Evolutionary conservation across 1,140 invertebrate genomes (phyloP).

Genomic region (Lanistes nyassanus): DNA sequence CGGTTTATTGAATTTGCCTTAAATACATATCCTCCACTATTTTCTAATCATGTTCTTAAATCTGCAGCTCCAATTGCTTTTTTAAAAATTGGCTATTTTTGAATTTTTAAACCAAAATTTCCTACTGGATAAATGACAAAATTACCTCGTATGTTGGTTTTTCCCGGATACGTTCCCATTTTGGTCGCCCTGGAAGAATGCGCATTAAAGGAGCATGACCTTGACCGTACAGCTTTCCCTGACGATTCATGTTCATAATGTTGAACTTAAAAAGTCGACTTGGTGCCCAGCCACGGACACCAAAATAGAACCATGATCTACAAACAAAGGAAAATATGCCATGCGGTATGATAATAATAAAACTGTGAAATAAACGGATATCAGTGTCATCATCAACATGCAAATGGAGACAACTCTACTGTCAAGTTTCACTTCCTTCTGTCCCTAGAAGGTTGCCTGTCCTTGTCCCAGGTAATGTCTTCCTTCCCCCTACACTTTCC

Average conservation of each 20-base stretch:
- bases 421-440: too few relatives aligned
- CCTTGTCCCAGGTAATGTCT: too few relatives aligned
- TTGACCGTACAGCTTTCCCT: conserved; percentile 90
- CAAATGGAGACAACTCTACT: too few relatives aligned
- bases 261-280: conserved; percentile 79
- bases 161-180: conserved; percentile 81
- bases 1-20: too few relatives aligned
- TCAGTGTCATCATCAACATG: too few relatives aligned
- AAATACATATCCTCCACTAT: too few relatives aligned
- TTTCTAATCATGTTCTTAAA: too few relatives aligned
- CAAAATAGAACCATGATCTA: conserved; percentile 94
- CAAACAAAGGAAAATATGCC: conserved; percentile 23
- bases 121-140: too few relatives aligned
- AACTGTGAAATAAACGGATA: not conserved
- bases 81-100: not conserved
- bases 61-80: too few relatives aligned
- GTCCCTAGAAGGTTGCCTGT: too few relatives aligned
- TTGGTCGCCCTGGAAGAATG: conserved; percentile 70
- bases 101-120: not conserved
- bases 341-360: not conserved
- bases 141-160: conserved; percentile 63
- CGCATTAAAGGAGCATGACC: conserved; percentile 86
- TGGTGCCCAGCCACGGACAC: conserved; percentile 74
- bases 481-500: too few relatives aligned
- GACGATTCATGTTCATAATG: conserved; percentile 87